Base-by-base conservation (phyloP, 1,140 invertebrate species). In the Drosophila tani region DNA sequence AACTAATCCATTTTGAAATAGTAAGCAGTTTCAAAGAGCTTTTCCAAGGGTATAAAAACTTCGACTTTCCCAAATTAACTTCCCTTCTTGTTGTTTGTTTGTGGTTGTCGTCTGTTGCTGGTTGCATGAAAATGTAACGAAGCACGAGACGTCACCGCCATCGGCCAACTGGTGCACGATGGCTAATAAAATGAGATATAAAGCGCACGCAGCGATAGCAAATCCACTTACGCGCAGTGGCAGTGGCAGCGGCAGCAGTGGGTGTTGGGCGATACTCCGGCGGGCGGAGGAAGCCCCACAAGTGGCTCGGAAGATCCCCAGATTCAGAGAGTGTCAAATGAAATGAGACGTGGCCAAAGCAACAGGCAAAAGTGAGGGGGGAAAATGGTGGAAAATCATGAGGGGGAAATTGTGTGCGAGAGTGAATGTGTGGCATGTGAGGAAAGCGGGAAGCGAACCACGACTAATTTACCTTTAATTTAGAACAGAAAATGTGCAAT, bases 131-230 rank as follows among this genome's bases (percentile, higher is more conserved):
- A 69, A 79, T 71, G 67, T 79, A 79, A 71, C 53, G 76, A 49
- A 79, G 75, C 65, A 79, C 76, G 56, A 50, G 50, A 46, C 40
- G 40, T 15, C 40, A 12, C 12, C 35, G 32, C 9, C 47, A 32
- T 21, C 46, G 65, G 35, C 64, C 75, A 78, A 79, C 75, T 79
- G 75, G 76, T 78, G 75, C 76, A 64, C 76, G 76, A 66, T 71
- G 75, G 76, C 76, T 79, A 79, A 79, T 79, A 79, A 79, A 79
- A 68, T 78, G 76, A 38, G 75, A 64, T 78, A 79, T 79, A 79
- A 79, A 79, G 75, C 75, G 76, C 66, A 79, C 75, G 75, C 75
- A 64, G 75, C 66, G 32, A 74, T 68, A 73, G 69, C 62, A 80
- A 80, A 80, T 80, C 77, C 77, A 80, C 77, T 80, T 80, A 80